Base-by-base conservation (phyloP, 2,888 invertebrate genomes). In the Caenorhabditis doughertyi region DNA sequence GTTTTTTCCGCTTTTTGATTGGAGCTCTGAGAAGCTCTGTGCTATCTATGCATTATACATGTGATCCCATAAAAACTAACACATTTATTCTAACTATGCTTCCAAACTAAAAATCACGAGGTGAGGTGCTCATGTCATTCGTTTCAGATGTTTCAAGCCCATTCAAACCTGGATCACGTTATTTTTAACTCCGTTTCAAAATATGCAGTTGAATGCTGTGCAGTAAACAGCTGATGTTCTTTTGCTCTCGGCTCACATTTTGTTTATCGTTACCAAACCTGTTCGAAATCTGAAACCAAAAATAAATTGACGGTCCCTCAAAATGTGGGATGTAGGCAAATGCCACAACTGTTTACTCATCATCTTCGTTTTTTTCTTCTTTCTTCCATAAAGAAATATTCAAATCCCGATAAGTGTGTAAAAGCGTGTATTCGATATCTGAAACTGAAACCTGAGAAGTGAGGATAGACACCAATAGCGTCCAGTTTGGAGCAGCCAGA, bases 381-480 rank as follows among this genome's bases (percentile, higher is more conserved):
- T n/a, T n/a, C n/a, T n/a, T 62, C 60, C 55, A 39, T 53, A 35
- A 16, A 62, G 32, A 60, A 29, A 67, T 62, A 68, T 77, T 68
- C 68, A 68, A 77, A 76, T 67, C 56, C 27, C 23, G 29, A 77
- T 60, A 68, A 77, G 77, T 77, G 77, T 77, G 77, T 77, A 77
- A 77, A 77, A 68, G 68, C 77, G 76, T 76, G 67, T 76, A 76
- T 76, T 76, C 11, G 76, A 77, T 77, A 77, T 77, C 77, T 77
- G 77, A 68, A 77, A 68, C 53, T 68, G 53, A 68, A 77, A 58
- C 49, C 68, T 53, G 53, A 58, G 47, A 39, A 13, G 76, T 47
- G 55, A 55, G 49, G 29, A 47, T 65, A 56, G 74, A 64, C 53
- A 51, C 64, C 64, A 64, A 53, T 42, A 18, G 25, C 53, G 68